Conservation (phyloP, 2,113 vertebrate species). For the Pteropus alecto region DNA sequence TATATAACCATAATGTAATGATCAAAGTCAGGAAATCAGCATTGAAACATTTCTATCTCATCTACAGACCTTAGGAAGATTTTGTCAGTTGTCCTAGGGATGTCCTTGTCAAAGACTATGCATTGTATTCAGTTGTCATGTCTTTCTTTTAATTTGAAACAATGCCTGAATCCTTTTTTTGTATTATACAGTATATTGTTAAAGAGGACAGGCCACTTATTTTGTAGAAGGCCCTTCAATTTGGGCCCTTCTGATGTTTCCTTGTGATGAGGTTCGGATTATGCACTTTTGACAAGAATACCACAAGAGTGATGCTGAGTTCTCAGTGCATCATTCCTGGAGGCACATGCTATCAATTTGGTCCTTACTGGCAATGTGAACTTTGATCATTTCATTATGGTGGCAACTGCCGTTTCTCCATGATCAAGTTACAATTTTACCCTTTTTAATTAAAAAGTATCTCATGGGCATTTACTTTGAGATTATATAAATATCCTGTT, state of each 20-base stretch:
- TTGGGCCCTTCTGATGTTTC: neutral
- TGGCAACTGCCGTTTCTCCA: neutral
- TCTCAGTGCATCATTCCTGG: neutral
- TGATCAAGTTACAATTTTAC: neutral
- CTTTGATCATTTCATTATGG: neutral
- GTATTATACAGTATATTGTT: neutral
- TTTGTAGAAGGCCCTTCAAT: neutral
- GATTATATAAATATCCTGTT: neutral
- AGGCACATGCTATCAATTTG: neutral
- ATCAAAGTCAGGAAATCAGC: neutral
- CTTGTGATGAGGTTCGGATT: neutral
- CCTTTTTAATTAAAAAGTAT: neutral
- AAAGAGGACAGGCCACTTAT: neutral
- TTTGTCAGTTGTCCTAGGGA: slow-evolving; percentile 22
- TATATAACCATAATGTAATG: neutral
- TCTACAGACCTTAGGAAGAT: neutral
- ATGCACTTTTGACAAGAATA: neutral
- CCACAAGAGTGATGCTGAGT: neutral
- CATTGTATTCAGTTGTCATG: neutral
- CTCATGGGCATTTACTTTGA: neutral
- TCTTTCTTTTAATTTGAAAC: neutral
- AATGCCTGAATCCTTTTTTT: neutral
- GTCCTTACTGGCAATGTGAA: neutral
- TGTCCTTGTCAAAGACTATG: neutral
- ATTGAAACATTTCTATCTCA: neutral